Evolutionary conservation across 2,113 vertebrate species (phyloP), one percentile per base, ranked within the genome.

Genomic region (Corynorhinus townsendii): DNA sequence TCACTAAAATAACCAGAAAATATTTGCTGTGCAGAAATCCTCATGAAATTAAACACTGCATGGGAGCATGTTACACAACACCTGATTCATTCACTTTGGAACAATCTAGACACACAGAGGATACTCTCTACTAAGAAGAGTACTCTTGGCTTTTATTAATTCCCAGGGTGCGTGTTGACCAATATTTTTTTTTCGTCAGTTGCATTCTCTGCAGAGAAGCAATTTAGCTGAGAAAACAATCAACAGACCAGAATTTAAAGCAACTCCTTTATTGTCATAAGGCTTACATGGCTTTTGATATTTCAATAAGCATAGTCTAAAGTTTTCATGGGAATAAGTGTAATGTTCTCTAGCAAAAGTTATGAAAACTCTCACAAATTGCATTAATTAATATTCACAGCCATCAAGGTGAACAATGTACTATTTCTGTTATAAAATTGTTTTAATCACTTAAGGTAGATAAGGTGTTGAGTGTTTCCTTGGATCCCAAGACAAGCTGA

Each of bases 31-130:
- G 33, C 40, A 96, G 90, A 97, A 86, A 97, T 87, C 52, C 66
- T 94, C 92, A 64, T 79, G 96, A 92, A 81, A 79, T 86, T 73
- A 77, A 91, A 56, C 43, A 72, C 52, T 49, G 20, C 33, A 76
- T 30, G 82, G 76, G 62, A 98, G 77, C 77, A 17, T 96, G 73
- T 96, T 62, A 87, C 45, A 49, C 52, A 96, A 97, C 43, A 56
- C 80, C 45, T 6, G 91, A 45, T 87, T 98, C 54, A 93, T 94
- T 97, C 93, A 94, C 66, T 92, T 90, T 81, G 66, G 76, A 97
- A 96, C 71, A 93, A 94, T 82, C 96, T 96, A 89, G 47, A 97
- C 97, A 96, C 89, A 94, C 7, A 12, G 87, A 54, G 69, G 73
- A 86, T 93, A n/a, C 33, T 56, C 95, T 81, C 79, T 92, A 62